Conservation (phyloP, 1,140 invertebrate species). For the Anastrepha ludens region DNA sequence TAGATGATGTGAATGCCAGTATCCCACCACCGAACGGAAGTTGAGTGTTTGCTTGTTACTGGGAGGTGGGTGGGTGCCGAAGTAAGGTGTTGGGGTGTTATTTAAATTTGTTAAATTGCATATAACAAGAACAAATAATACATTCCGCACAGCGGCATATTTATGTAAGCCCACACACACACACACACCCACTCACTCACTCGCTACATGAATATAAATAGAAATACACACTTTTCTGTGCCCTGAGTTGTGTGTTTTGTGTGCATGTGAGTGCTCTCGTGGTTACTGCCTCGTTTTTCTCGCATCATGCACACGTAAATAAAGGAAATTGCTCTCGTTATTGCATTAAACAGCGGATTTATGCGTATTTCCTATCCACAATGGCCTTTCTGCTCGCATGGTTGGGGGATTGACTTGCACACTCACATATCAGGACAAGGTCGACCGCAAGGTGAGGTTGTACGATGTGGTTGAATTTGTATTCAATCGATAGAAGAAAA, state of each 20-base stretch:
- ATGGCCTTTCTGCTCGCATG: background rate
- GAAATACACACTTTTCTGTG: background rate
- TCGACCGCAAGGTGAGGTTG: background rate
- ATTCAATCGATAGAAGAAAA: slow-evolving; percentile 9
- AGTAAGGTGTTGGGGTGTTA: slow-evolving; percentile 15
- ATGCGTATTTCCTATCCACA: slow-evolving; percentile 16
- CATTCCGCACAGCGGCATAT: background rate
- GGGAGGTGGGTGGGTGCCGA: background rate
- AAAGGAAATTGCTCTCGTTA: slow-evolving; percentile 43
- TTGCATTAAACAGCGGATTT: slow-evolving; percentile 40
- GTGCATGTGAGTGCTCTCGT: background rate
- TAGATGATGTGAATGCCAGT: too few relatives aligned
- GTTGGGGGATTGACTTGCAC: background rate
- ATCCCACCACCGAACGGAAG: background rate
- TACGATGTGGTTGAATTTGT: background rate
- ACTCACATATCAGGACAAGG: background rate
- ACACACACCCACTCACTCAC: background rate
- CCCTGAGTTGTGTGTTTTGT: background rate
- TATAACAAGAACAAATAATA: slow-evolving; percentile 17
- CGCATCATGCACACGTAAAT: slow-evolving; percentile 1
- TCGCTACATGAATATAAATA: background rate
- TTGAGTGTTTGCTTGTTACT: background rate
- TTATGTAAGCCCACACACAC: background rate
- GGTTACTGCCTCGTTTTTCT: background rate
- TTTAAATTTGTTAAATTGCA: slow-evolving; percentile 46